These are phyloP conservation scores for Hydrozoanthus gracilis DNA, from an alignment of 92 coral and sea anemone species.

Conservation along the genomic window DNA sequence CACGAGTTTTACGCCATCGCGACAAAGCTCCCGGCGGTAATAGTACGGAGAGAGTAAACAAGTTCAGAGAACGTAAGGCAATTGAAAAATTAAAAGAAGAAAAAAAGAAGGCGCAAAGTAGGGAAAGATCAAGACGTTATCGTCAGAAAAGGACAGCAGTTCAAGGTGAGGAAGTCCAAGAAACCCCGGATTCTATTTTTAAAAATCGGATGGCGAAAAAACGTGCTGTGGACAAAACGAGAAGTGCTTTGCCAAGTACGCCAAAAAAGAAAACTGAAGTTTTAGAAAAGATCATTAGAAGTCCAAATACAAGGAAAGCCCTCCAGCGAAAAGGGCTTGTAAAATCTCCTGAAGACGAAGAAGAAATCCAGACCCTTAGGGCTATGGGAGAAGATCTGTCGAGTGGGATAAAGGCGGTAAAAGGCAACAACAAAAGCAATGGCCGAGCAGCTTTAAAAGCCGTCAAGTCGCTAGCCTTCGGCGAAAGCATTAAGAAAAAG, in stretches of 20 bases:
- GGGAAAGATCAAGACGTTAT: constrained; percentile 43
- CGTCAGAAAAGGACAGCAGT: not conserved
- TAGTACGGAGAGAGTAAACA: not conserved
- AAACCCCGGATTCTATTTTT: not conserved
- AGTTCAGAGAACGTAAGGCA: too few species aligned
- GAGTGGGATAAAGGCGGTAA: constrained; percentile 30
- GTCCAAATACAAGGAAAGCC: constrained; percentile 47
- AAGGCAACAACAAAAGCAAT: constrained; percentile 29
- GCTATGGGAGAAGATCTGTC: constrained; percentile 34
- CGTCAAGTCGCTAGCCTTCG: constrained; percentile 64
- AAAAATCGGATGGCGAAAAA: constrained; percentile 58
- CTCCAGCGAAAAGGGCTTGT: constrained; percentile 49
- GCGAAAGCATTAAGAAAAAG: constrained; percentile 49
- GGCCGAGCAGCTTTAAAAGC: constrained; percentile 37
- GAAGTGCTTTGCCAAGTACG: constrained; percentile 18
- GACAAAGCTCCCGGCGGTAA: too few species aligned
- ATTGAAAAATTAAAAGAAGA: not conserved
- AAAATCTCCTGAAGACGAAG: constrained; percentile 60
- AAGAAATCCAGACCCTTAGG: constrained; percentile 48
- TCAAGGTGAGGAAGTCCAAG: too few species aligned
- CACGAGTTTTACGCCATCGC: too few species aligned
- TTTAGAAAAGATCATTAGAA: constrained; percentile 48
- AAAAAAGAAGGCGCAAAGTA: constrained; percentile 44
- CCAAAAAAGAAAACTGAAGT: constrained; percentile 48
- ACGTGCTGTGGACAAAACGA: constrained; percentile 51